Evolutionary conservation across 1,140 invertebrate genomes (phyloP), one percentile per base, ranked within the genome.

Genomic region (Maniola jurtina): DNA sequence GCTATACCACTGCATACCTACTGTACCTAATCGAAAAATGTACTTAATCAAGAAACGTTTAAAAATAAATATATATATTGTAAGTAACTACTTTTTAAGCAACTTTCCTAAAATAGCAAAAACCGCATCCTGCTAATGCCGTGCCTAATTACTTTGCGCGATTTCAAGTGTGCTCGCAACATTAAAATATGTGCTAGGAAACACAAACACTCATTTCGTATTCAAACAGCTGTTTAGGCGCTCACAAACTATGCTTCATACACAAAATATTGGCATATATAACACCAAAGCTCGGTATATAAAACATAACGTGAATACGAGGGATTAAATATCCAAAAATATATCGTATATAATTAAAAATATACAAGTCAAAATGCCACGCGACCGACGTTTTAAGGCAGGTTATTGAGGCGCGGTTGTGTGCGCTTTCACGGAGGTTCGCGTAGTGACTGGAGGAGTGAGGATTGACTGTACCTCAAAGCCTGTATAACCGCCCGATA

Each of bases 181-280:
- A 67, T 61, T 58, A 33, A 55, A 62, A 62, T 61, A 61, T 68
- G 55, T 35, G 48, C 8, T 47, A 42, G n/a, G 8, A 57, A 59
- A 25, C 15, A 64, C 50, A 36, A 36, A 42, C 38, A 47, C 64
- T 56, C 65, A 61, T 56, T 63, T 40, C 3, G 50, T 36, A 56
- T 50, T 57, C 54, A 54, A 68, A 71, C 70, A 68, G 65, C 70
- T 71, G 70, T 72, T 68, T 58, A 67, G 42, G 10, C 42, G 45
- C 47, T 40, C 42, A 54, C 16, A 50, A 67, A 55, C 50, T 35
- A 45, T 35, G 9, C 56, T 6, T 34, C 11, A 59, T 59, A 59
- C 15, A 59, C 10, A 48, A n/a, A 6, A 42, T 25, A 42, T 13
- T 14, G 11, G 45, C 45, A 14, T 6, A 48, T 48, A 3, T 14